Evolutionary conservation across 2,113 vertebrate genomes (phyloP).

Genomic region (Atlantisia rogersi): DNA sequence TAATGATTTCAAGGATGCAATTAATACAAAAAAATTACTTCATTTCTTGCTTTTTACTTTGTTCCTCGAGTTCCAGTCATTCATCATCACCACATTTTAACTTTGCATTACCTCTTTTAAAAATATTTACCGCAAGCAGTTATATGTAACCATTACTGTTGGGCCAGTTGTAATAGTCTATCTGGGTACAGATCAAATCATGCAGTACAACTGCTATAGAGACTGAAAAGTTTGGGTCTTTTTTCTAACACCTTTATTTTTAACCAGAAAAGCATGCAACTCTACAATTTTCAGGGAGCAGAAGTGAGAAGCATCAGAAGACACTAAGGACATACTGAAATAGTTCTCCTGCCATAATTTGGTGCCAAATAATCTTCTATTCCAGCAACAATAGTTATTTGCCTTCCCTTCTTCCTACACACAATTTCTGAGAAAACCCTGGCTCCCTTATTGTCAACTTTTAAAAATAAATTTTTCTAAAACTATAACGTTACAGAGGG

Average conservation of each 20-base stretch:
- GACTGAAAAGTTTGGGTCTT: neutral
- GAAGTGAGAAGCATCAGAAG: neutral
- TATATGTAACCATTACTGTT: neutral
- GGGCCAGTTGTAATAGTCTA: neutral
- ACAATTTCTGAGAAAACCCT: neutral
- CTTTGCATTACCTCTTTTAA: neutral
- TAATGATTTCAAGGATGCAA: neutral
- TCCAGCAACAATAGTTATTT: neutral
- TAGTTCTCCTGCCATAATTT: rapidly evolving
- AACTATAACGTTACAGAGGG: neutral
- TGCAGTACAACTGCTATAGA: neutral
- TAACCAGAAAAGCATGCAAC: neutral
- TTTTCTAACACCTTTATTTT: neutral
- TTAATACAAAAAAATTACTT: neutral
- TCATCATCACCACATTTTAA: neutral
- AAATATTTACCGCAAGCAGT: neutral
- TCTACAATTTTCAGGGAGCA: neutral
- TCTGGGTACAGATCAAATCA: neutral
- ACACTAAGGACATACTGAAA: neutral
- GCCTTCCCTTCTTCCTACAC: neutral
- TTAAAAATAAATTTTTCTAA: neutral
- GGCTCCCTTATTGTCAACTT: neutral
- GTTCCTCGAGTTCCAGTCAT: neutral
- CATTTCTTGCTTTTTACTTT: neutral
- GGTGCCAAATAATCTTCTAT: neutral